phyloP scores from a whole-genome alignment of 2,888 invertebrate genomes.

The Cotesia congregata region DNA sequence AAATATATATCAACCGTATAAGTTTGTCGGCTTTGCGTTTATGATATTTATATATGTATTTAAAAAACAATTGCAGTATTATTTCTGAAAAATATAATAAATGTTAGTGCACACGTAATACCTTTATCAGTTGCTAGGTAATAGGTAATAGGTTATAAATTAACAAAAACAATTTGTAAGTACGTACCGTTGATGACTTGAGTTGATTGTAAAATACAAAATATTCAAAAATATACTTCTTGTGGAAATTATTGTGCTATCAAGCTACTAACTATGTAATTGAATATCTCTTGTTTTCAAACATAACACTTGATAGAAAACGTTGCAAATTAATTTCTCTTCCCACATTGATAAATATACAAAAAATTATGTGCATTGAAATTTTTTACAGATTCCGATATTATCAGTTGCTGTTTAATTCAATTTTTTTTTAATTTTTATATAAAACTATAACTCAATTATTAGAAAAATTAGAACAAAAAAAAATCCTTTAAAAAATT shows the following conservation, averaged over 20 bases:
- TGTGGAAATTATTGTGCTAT: neutral
- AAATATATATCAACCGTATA: neutral
- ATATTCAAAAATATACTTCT: neutral
- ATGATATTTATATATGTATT: neutral
- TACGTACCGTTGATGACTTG: neutral
- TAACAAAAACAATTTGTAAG: neutral
- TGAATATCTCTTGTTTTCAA: neutral
- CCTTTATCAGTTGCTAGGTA: neutral
- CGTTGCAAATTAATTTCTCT: neutral
- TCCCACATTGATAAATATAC: neutral
- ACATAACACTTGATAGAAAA: neutral
- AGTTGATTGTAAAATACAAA: neutral
- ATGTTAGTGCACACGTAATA: neutral
- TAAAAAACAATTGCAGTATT: neutral
- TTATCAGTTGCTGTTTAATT: neutral
- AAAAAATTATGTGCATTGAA: neutral
- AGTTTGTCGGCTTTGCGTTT: too few species aligned
- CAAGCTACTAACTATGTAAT: neutral
- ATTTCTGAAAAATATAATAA: neutral
- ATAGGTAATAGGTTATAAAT: neutral
- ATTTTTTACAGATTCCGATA: neutral
- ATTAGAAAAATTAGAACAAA: too few species aligned
- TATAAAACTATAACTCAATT: too few species aligned
- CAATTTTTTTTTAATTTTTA: neutral
- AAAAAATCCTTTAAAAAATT: too few species aligned